Base-by-base conservation (phyloP, 1,140 invertebrate species). In the Drosophila paulistorum region DNA sequence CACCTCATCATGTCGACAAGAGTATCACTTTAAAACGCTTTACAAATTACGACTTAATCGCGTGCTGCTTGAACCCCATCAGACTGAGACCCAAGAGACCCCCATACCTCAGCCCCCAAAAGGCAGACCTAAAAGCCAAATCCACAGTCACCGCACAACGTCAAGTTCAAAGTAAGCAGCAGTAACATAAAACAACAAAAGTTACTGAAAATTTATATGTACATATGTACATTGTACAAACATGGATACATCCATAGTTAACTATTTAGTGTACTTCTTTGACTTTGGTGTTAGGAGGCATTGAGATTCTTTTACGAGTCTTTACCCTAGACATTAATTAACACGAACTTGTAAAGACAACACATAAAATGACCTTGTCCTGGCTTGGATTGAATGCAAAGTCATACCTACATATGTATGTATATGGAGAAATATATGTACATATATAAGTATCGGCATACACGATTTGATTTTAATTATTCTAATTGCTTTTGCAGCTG, bases 11-110 rank as follows among this genome's bases (percentile, higher is more conserved):
- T 67, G 73, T 75, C 69, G 14, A 45, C 33, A 65, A 75, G 64
- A 71, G 64, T 74, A 75, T 75, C 73, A 71, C 63, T 75, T 77
- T 77, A 82, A 83, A 79, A 79, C 67, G 69, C 62, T 82, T 82
- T 82, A 84, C 80, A 84, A 83, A 81, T 83, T 79, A 84, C 80
- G 79, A 71, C 81, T 83, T 83, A 83, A 83, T 83, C 81, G 81
- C 81, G 81, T 81, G 81, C 80, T 81, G 79, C 69, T 79, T 81
- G 79, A 81, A 73, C 77, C 68, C 73, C 73, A 48, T 55, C 65
- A 63, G 69, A 63, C 63, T 45, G 1, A 45, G 42, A 11, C 42
- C 45, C 17, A 0, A 51, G 17, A 51, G 5, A 30, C 30, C 45
- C 42, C 45, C 20, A 23, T 3, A 23, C 45, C 45, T 3, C 9